These are phyloP conservation scores for Lacanobia wlatinum DNA, from an alignment of 2,888 invertebrate species.

Conservation along the genomic window DNA sequence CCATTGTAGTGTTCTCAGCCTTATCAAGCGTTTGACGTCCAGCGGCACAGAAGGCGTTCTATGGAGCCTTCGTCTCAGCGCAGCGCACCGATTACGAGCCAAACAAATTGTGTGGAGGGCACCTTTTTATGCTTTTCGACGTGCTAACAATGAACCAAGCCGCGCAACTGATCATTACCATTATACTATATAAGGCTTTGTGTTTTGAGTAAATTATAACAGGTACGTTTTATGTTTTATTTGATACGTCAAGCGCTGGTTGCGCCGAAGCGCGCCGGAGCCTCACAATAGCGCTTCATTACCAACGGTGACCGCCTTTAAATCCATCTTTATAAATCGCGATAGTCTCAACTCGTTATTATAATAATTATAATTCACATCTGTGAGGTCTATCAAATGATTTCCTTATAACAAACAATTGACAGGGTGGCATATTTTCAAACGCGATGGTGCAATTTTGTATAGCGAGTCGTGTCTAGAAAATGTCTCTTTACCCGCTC, in stretches of 20 bases:
- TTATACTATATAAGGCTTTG: slow-evolving; percentile 90
- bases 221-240: slow-evolving; percentile 85
- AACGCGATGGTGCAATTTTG: slow-evolving; percentile 74
- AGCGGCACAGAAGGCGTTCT: slow-evolving; percentile 79
- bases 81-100: slow-evolving; percentile 85
- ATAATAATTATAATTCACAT: slow-evolving; percentile 74
- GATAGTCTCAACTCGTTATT: slow-evolving; percentile 75
- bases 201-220: slow-evolving; percentile 91
- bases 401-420: slow-evolving; percentile 73
- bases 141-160: slow-evolving; percentile 88
- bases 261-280: slow-evolving; percentile 74
- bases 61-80: slow-evolving; percentile 76
- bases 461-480: slow-evolving; percentile 74
- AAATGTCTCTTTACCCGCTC: slow-evolving; percentile 76
- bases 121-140: slow-evolving; percentile 86
- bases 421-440: slow-evolving; percentile 74
- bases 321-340: slow-evolving; percentile 78
- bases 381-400: slow-evolving; percentile 62
- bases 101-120: slow-evolving; percentile 87
- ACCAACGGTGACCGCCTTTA: slow-evolving; percentile 87
- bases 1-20: slow-evolving; percentile 82
- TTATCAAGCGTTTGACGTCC: slow-evolving; percentile 79
- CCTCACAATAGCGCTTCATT: slow-evolving; percentile 86
- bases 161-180: slow-evolving; percentile 89
- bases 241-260: slow-evolving; percentile 79